These are phyloP conservation scores for Mastacembelus armatus DNA, from an alignment of 2,797 vertebrate genomes.

Conservation along the genomic window DNA sequence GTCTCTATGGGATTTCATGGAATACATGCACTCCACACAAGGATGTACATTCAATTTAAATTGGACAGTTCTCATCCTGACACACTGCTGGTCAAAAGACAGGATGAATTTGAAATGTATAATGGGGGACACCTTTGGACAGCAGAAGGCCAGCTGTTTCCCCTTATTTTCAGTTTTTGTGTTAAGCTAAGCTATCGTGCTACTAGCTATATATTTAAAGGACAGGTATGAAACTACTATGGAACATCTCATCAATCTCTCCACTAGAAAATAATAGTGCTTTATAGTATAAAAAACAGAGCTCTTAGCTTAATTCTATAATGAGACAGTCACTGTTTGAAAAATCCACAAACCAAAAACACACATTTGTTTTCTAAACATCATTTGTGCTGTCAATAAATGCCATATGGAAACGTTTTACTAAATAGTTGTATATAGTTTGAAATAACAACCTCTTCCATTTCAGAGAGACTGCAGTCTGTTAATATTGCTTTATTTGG, in stretches of 20 bases:
- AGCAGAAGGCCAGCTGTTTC: too few relatives aligned
- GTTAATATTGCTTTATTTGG: constrained; percentile 18
- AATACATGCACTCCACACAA: too few relatives aligned
- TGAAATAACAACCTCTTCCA: constrained; percentile 12
- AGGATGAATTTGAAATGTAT: too few relatives aligned
- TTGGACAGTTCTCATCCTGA: too few relatives aligned
- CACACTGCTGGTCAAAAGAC: too few relatives aligned
- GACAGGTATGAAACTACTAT: neutral
- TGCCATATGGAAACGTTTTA: neutral
- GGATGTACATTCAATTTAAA: too few relatives aligned
- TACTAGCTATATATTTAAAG: neutral
- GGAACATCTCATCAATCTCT: neutral
- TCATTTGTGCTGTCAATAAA: neutral
- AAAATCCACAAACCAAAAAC: neutral
- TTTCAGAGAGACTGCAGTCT: constrained; percentile 8
- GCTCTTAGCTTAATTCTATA: neutral
- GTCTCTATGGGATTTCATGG: too few relatives aligned
- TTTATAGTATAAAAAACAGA: neutral
- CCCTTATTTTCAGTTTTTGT: neutral
- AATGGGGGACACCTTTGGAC: too few relatives aligned
- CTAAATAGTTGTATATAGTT: neutral
- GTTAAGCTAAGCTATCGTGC: neutral
- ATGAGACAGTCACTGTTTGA: neutral
- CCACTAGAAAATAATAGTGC: neutral
- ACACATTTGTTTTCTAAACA: neutral